Evolutionary conservation across 2,797 vertebrate species (phyloP).

Genomic region (Myotis planiceps): DNA sequence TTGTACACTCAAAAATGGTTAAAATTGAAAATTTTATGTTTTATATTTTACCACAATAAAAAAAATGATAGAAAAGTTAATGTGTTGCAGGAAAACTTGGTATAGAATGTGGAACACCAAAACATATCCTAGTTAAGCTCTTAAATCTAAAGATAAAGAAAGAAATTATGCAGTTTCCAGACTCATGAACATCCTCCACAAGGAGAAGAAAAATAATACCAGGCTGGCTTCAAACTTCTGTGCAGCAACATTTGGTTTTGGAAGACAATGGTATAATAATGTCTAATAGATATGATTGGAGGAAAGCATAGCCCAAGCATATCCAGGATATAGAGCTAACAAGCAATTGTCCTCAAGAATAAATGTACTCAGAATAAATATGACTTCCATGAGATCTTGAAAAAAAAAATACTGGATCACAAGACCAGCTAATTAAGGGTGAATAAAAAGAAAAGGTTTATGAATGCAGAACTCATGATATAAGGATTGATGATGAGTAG

Average conservation of each 20-base stretch:
- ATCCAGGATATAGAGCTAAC: background rate
- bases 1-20: background rate
- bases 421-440: slow-evolving; percentile 53
- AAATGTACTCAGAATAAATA: background rate
- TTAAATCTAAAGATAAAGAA: background rate
- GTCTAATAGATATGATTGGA: background rate
- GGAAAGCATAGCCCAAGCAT: background rate
- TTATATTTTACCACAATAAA: background rate
- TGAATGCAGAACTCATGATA: background rate
- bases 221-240: background rate
- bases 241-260: background rate
- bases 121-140: background rate
- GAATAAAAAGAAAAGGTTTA: slow-evolving; percentile 54
- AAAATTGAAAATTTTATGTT: background rate
- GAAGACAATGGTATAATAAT: background rate
- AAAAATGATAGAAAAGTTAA: background rate
- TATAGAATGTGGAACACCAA: background rate
- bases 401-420: slow-evolving; percentile 18
- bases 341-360: background rate
- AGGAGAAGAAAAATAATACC: background rate
- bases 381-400: background rate
- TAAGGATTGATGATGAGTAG: background rate
- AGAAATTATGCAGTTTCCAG: background rate
- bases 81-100: background rate
- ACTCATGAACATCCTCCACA: background rate